Base-by-base conservation (phyloP, 2,113 vertebrate species). In the Tachysurus vachellii region DNA sequence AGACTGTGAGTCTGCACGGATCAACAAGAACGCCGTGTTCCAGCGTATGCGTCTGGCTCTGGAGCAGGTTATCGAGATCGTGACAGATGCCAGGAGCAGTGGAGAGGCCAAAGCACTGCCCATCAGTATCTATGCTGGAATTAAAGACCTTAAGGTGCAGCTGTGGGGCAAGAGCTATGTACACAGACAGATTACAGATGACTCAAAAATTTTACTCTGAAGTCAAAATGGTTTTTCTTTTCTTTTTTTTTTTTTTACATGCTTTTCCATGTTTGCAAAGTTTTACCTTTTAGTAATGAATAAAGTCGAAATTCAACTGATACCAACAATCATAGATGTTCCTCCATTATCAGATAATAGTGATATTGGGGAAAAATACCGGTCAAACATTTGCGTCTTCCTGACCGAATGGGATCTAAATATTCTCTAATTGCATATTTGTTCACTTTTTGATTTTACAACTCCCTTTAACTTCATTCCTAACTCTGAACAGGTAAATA, bases 1-100 rank as follows among this genome's bases (percentile, higher is more conserved):
- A n/a, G 97, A 97, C 92, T 99, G 98, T 42, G 98, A 99, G 93
- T 99, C 98, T 2, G 98, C 98, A 10, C 95, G 97, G 82, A 95
- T 97, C 94, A 99, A 99, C 95, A 99, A 99, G 94, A 97, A 96
- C 71, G 97, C 96, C 1, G 98, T 99, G 84, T 99, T 99, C 93
- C 96, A 97, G 90, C 96, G 98, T 57, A 99, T 99, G 97, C 96
- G 97, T 89, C 92, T 96, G 70, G 97, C 98, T 85, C 94, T 99
- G 95, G 97, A 98, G 91, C 97, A 99, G 91, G 97, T 99, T 87
- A 98, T 99, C 90, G 97, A 98, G 91, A 99, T 99, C 44, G 98
- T 99, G 87, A 99, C 97, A 0, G 97, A 99, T 89, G 94, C 96
- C 0, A 95, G 96, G 90, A 92, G 94, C 90, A 95, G 91, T 1